Evolutionary conservation across 2,113 vertebrate genomes (phyloP), one percentile per base, ranked within the genome.

Genomic region (Heloderma charlesbogerti): DNA sequence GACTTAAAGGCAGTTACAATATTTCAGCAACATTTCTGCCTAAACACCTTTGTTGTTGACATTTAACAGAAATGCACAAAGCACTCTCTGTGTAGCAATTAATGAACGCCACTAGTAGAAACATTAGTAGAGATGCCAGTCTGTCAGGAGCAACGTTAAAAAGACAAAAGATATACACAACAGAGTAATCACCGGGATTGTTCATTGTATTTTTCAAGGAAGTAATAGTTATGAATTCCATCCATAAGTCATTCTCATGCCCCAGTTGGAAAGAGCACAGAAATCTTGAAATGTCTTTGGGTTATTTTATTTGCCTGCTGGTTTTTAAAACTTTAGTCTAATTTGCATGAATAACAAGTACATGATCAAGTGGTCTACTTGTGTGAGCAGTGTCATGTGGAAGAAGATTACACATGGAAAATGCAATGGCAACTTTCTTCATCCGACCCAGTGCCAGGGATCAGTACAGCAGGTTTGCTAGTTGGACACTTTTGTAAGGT

Each of bases 181-280:
- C 89, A 60, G 2, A 79, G 13, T 29, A 94, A 2, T 84, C 20
- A 80, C 29, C 6, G 4, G 63, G 0, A 0, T 86, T 92, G 91
- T 89, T 80, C 54, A n/a, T 18, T 74, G 92, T 34, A 13, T 75
- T 80, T 67, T 86, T 93, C 66, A 90, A 89, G 40, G 75, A 91
- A 4, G 79, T 31, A 72, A 72, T 43, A 67, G 67, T 54, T 82
- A 89, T 71, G 67, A 89, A 89, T 89, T 9, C 80, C 67, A 57
- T 57, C 67, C 66, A 82, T 83, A 89, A 89, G 67, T 83, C 66
- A 60, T 83, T 74, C 48, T 72, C 37, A 40, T 57, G 25, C 12
- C 40, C 74, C 74, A 45, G 12, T 31, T 63, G 86, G 40, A 88
- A 88, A 79, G 9, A 60, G 57, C 75, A 66, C 40, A 6, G 74